Evolutionary conservation across 1,140 invertebrate species (phyloP).

Genomic region (Antheraea pernyi): DNA sequence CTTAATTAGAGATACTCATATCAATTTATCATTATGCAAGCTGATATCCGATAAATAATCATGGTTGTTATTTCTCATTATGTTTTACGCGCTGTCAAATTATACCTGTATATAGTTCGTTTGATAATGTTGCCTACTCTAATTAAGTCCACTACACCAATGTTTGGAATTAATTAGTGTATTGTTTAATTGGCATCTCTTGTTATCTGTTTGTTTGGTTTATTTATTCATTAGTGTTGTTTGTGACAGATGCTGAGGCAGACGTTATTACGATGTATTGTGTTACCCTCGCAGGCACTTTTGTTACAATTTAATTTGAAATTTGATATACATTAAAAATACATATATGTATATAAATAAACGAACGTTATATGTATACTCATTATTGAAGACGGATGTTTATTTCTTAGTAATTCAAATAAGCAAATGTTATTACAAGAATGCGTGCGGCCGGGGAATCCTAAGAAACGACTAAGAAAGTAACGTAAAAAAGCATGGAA

Average conservation of each 20-base stretch:
- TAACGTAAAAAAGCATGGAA: too few species aligned
- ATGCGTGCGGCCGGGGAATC: too few species aligned
- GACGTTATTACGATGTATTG: constrained; percentile 42
- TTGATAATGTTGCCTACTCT: constrained; percentile 74
- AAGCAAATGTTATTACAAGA: too few species aligned
- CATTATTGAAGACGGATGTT: too few species aligned
- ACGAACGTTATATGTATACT: too few species aligned
- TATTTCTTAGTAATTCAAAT: too few species aligned
- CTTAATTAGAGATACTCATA: neutral
- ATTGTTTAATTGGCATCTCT: constrained; percentile 79
- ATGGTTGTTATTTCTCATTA: constrained; percentile 43
- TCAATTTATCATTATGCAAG: constrained; percentile 7
- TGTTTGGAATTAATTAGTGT: constrained; percentile 79
- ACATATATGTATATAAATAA: neutral
- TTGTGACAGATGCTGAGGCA: constrained; percentile 70
- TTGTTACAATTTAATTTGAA: neutral
- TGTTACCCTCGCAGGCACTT: constrained; percentile 15
- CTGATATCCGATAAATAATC: constrained; percentile 16
- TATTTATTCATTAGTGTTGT: constrained; percentile 78
- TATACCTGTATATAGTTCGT: constrained; percentile 48
- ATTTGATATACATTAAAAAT: neutral
- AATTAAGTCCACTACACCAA: constrained; percentile 78
- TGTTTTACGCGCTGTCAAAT: constrained; percentile 34
- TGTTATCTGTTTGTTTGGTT: constrained; percentile 78
- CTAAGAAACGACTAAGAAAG: too few species aligned